Percentiles rank a stretch among this genome's conserved stretches.
phyloP scores from a whole-genome alignment of 2,888 invertebrate genomes.

The Drosophila sordidula region DNA sequence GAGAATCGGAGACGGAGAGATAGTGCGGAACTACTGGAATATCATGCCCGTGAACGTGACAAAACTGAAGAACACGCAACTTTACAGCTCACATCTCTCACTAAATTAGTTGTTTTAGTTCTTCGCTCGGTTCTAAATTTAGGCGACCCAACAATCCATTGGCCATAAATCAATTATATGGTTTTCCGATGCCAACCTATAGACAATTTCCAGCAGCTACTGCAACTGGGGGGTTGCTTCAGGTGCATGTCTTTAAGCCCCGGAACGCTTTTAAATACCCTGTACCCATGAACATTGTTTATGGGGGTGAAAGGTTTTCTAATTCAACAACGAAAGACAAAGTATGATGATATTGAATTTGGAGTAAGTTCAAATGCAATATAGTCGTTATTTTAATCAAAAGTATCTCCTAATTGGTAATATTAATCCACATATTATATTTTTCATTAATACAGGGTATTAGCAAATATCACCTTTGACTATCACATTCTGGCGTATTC shows the following conservation, averaged over 20 bases:
- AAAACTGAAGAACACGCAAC: constrained; percentile 81
- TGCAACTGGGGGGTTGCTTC: constrained; percentile 31
- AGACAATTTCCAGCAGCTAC: constrained; percentile 27
- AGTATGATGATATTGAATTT: no score
- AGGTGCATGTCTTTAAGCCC: constrained; percentile 39
- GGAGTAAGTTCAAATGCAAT: no score
- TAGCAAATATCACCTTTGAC: not conserved
- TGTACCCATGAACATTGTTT: not conserved
- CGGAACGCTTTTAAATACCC: constrained; percentile 18
- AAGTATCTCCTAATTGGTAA: no score
- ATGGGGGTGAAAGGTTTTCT: not conserved
- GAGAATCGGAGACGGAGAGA: not conserved
- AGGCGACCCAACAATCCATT: constrained; percentile 73
- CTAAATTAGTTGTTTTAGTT: constrained; percentile 77
- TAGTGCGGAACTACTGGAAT: constrained; percentile 44
- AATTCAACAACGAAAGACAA: no score
- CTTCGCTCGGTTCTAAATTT: constrained; percentile 66
- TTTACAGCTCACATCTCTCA: constrained; percentile 51
- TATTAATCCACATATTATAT: no score
- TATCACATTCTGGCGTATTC: not conserved
- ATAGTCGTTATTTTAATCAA: no score
- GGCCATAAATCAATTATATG: constrained; percentile 82
- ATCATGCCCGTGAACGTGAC: constrained; percentile 84
- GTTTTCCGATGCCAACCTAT: constrained; percentile 52
- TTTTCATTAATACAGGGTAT: not conserved